A percentile compares a stretch with the other conserved stretches of the same genome.
Evolutionary conservation across 2,888 invertebrate genomes (phyloP).

Genomic region (Aproaerema taeniolella): DNA sequence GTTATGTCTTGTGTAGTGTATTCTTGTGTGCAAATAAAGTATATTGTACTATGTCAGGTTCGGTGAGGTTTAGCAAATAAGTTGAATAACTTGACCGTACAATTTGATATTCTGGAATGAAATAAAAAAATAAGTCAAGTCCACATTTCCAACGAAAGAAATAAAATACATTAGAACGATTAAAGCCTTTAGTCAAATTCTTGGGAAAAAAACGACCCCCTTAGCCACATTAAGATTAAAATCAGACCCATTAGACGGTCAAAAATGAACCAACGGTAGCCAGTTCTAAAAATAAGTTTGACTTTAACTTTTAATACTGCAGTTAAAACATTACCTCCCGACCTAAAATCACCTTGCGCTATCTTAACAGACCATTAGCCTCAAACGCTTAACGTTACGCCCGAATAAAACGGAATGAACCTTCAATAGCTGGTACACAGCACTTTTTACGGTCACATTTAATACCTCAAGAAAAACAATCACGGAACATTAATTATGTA

Average conservation of each 20-base stretch:
- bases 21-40: too few species aligned
- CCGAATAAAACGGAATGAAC: slow-evolving; percentile 48
- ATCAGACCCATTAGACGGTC: neutral
- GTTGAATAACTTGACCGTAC: too few species aligned
- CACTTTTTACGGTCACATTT: slow-evolving; percentile 37
- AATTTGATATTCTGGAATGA: too few species aligned
- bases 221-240: neutral
- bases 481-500: slow-evolving; percentile 12
- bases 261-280: neutral
- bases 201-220: too few species aligned
- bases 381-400: slow-evolving; percentile 46
- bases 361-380: slow-evolving; percentile 64
- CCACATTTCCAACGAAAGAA: too few species aligned
- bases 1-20: too few species aligned
- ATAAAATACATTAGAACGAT: too few species aligned
- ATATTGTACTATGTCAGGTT: too few species aligned
- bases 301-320: slow-evolving; percentile 5
- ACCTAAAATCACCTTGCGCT: slow-evolving; percentile 40
- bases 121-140: too few species aligned
- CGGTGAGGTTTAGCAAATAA: too few species aligned
- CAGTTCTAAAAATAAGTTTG: neutral
- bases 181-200: too few species aligned
- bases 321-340: slow-evolving; percentile 12
- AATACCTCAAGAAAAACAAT: slow-evolving; percentile 15
- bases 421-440: slow-evolving; percentile 33